Evolutionary conservation across 2,113 vertebrate species (phyloP).

Genomic region (Heterocephalus glaber): DNA sequence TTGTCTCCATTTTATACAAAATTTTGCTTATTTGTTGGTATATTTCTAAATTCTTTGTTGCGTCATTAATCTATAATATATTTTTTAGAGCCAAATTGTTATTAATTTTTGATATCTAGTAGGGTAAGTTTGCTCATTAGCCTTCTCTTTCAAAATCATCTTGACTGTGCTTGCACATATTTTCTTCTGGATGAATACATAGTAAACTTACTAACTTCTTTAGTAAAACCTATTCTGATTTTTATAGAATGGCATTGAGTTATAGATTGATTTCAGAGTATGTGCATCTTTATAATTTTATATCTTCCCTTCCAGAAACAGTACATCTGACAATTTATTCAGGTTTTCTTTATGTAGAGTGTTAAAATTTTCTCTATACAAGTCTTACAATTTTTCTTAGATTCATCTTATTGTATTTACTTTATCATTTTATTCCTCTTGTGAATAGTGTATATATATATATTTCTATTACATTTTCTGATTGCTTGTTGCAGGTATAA

Average conservation of each 20-base stretch:
- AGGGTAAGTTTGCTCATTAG: background rate
- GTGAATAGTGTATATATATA: background rate
- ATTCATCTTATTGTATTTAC: background rate
- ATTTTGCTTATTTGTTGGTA: background rate
- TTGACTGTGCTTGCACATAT: background rate
- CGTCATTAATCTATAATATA: background rate
- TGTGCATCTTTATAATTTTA: background rate
- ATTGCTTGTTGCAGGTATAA: background rate
- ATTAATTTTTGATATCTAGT: background rate
- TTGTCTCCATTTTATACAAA: background rate
- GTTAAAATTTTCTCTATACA: background rate
- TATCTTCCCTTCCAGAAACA: background rate
- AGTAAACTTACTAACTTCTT: background rate
- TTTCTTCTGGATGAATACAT: background rate
- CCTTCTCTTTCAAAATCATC: background rate
- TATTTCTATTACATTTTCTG: background rate
- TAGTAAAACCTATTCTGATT: background rate
- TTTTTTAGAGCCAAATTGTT: background rate
- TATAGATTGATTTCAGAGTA: background rate
- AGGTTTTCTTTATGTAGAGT: background rate
- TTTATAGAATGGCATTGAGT: background rate
- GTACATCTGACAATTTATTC: background rate
- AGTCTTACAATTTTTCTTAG: background rate
- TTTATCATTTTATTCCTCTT: background rate
- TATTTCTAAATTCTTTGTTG: background rate